These are phyloP conservation scores for Ptychochromis oligacanthus DNA, from an alignment of 2,113 vertebrate genomes.

Conservation along the genomic window DNA sequence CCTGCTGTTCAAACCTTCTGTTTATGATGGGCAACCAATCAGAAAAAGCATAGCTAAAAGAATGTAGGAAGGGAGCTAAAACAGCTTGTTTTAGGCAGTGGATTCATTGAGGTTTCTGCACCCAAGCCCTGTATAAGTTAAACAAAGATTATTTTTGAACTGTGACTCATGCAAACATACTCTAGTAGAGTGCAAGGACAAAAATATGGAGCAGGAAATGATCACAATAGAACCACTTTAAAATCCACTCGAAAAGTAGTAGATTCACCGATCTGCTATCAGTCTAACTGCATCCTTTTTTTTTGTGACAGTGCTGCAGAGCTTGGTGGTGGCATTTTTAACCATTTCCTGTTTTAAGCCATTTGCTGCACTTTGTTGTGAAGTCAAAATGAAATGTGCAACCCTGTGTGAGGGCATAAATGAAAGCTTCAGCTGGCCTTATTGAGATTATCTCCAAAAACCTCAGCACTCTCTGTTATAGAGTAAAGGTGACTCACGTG, in stretches of 20 bases:
- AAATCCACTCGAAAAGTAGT: neutral
- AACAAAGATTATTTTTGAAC: neutral
- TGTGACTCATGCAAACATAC: neutral
- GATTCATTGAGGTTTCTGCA: neutral
- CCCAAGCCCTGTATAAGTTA: no score
- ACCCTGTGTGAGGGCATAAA: neutral
- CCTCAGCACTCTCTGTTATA: neutral
- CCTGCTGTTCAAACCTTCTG: neutral
- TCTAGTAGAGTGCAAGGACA: neutral
- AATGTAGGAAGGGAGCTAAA: neutral
- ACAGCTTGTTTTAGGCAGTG: neutral
- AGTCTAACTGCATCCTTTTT: neutral
- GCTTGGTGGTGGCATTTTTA: neutral
- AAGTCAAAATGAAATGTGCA: neutral
- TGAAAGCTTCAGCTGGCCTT: neutral
- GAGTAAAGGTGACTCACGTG: constrained; percentile 17
- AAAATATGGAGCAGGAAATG: neutral
- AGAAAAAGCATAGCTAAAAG: neutral
- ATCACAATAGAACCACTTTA: neutral
- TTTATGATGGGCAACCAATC: neutral
- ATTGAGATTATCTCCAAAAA: neutral
- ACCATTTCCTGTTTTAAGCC: neutral
- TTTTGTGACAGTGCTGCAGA: neutral
- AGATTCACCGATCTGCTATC: neutral
- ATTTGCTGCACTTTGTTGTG: neutral